phyloP scores from a whole-genome alignment of 1,140 invertebrate genomes.

The Bombus sylvicola region DNA sequence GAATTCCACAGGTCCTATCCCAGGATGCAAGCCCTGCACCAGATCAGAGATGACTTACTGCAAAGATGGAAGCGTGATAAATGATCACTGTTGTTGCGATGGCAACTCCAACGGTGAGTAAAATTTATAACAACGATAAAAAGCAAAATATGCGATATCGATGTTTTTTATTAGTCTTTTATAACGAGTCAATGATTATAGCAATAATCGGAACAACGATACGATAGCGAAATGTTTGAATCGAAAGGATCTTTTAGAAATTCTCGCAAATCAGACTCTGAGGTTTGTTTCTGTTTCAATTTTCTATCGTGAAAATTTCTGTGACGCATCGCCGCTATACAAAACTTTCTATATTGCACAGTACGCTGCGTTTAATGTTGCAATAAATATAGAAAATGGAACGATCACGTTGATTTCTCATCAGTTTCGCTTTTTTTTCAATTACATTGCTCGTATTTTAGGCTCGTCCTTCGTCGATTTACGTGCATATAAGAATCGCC shows the following conservation, averaged over 20 bases:
- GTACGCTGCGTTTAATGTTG: too few species aligned
- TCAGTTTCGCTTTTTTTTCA: slow-evolving; percentile 10
- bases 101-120: slow-evolving; percentile 76
- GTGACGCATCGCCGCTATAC: not conserved
- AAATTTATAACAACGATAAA: not conserved
- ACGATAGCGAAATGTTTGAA: not conserved
- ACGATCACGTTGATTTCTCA: slow-evolving; percentile 11
- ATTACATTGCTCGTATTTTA: slow-evolving; percentile 19
- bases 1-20: slow-evolving; percentile 80
- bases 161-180: too few species aligned
- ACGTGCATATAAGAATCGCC: slow-evolving; percentile 25
- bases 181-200: too few species aligned
- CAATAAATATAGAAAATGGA: not conserved
- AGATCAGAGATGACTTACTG: slow-evolving; percentile 86
- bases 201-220: too few species aligned
- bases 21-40: slow-evolving; percentile 87
- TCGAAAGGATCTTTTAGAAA: not conserved
- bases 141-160: not conserved
- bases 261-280: too few species aligned
- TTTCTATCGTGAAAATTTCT: not conserved
- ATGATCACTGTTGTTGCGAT: slow-evolving; percentile 90
- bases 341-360: not conserved
- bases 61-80: slow-evolving; percentile 84
- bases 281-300: too few species aligned
- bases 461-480: slow-evolving; percentile 42